A percentile compares a stretch with the other conserved stretches of the same genome.
phyloP scores from a whole-genome alignment of 2,797 vertebrate genomes.

The Austrolebias charrua region DNA sequence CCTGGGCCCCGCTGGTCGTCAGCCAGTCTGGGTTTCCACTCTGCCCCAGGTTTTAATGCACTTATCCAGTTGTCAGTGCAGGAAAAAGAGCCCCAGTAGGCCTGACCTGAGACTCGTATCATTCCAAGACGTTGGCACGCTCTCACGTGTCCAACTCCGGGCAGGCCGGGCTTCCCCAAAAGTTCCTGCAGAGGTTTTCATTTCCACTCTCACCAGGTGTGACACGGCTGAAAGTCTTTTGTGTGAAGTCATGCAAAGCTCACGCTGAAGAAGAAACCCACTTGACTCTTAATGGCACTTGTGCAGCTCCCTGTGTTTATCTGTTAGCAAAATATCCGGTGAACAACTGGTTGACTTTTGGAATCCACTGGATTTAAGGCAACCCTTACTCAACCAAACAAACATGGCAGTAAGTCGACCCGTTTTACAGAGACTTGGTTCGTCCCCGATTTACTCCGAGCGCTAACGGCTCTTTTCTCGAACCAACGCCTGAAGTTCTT shows the following conservation, averaged over 20 bases:
- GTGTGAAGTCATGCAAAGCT: constrained; percentile 35
- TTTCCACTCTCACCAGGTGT: background rate
- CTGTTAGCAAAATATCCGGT: no score
- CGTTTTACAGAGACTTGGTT: no score
- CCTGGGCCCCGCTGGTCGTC: constrained; percentile 33
- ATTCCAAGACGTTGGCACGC: constrained; percentile 15
- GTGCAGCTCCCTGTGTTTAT: no score
- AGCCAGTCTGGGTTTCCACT: constrained; percentile 37
- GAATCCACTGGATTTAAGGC: no score
- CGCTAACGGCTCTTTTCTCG: no score
- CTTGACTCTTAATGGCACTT: constrained; percentile 21
- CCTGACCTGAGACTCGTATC: constrained; percentile 37
- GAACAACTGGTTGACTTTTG: no score
- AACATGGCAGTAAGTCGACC: no score
- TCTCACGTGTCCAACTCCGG: constrained; percentile 34
- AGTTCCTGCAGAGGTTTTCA: constrained; percentile 19
- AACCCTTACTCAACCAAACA: no score
- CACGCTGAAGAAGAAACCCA: constrained; percentile 35
- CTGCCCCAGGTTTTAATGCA: constrained; percentile 41
- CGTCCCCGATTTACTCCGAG: no score
- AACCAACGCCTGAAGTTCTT: no score
- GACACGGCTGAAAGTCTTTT: constrained; percentile 38
- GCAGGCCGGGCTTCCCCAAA: constrained; percentile 33
- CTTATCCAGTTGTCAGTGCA: constrained; percentile 48
- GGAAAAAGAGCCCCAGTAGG: constrained; percentile 26